These are phyloP conservation scores for Ptiloglossa arizonensis DNA, from an alignment of 1,140 invertebrate genomes.

Conservation along the genomic window DNA sequence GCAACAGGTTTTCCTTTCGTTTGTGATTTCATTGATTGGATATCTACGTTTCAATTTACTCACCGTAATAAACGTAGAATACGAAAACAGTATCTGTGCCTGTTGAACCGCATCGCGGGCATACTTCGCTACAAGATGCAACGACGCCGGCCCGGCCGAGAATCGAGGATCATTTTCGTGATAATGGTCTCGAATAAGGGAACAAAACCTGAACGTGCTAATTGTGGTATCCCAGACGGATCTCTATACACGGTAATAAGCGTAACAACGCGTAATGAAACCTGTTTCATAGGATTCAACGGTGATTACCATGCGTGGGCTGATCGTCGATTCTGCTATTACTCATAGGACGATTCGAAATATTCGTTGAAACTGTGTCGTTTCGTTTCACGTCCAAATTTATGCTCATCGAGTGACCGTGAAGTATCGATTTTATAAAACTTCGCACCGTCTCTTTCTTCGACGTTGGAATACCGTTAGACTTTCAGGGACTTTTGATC, in stretches of 20 bases:
- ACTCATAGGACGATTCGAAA: not conserved
- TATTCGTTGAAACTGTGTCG: not conserved
- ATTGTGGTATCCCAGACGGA: not conserved
- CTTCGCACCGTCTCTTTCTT: not conserved
- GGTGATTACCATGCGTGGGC: not conserved
- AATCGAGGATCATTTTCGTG: not conserved
- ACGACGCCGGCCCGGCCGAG: not conserved
- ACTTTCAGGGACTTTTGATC: not conserved
- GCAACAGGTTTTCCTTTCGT: not conserved
- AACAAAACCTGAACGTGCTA: not conserved
- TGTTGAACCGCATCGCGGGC: too few relatives aligned
- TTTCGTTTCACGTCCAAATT: not conserved
- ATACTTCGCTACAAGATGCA: not conserved
- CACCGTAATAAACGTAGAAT: not conserved
- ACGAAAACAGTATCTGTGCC: too few relatives aligned
- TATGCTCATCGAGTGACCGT: not conserved
- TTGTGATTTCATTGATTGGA: not conserved
- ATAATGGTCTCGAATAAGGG: not conserved
- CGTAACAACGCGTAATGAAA: not conserved
- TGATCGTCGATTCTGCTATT: not conserved
- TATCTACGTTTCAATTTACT: not conserved
- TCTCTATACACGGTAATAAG: not conserved
- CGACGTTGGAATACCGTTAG: conserved; percentile 8
- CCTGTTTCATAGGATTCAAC: not conserved
- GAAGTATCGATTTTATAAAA: conserved; percentile 7